A percentile compares a stretch with the other conserved stretches of the same genome.
Evolutionary conservation across 2,797 vertebrate species (phyloP).

Genomic region (Chaunax sp.): DNA sequence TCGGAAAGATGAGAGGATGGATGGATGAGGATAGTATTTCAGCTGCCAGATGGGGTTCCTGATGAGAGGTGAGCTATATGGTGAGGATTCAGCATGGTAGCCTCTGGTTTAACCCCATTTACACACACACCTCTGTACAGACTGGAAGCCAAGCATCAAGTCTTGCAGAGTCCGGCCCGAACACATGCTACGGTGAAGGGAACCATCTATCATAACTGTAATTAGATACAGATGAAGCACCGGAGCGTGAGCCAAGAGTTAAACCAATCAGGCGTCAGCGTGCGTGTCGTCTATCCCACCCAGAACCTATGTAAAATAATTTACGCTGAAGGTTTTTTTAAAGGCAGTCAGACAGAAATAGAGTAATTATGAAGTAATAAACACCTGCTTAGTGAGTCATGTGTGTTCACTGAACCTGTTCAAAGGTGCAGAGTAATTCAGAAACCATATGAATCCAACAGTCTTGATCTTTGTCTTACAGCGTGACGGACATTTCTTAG

Average conservation of each 20-base stretch:
- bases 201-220: conserved; percentile 58
- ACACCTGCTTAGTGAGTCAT: not conserved
- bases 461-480: too few relatives aligned
- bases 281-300: not conserved
- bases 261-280: conserved; percentile 31
- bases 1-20: not conserved
- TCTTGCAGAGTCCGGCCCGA: conserved; percentile 27
- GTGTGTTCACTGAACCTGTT: too few relatives aligned
- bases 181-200: conserved; percentile 55
- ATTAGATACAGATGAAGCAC: conserved; percentile 31
- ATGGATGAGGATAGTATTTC: conserved; percentile 4
- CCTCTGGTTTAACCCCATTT: conserved; percentile 39
- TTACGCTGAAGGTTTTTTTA: not conserved
- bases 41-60: conserved; percentile 19
- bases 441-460: too few relatives aligned
- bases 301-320: too few relatives aligned
- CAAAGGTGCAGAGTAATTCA: too few relatives aligned
- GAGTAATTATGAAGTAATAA: not conserved
- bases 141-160: conserved; percentile 17
- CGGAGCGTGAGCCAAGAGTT: conserved; percentile 25
- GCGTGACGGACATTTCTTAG: too few relatives aligned
- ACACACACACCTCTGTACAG: not conserved
- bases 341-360: not conserved
- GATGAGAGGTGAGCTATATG: conserved; percentile 39
- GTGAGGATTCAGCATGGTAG: conserved; percentile 48